Conservation (phyloP, 2,113 vertebrate species). For the Cyanoliseus patagonus region DNA sequence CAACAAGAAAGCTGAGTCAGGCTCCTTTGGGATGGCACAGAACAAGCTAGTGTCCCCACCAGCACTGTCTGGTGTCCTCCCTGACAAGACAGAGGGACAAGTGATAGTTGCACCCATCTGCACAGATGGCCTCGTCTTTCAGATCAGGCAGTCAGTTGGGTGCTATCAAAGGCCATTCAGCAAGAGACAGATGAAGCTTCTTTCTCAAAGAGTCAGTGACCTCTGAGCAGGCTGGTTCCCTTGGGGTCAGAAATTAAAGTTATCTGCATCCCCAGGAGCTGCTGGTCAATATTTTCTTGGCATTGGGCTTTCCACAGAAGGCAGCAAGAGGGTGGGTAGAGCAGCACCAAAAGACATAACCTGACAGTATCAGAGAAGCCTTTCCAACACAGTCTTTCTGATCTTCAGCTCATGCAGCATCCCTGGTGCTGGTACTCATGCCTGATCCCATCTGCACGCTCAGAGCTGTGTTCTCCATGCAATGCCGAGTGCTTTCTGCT, state of each 20-base stretch:
- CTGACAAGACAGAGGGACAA: accelerated
- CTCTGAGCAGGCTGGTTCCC: not conserved
- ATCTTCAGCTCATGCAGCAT: not conserved
- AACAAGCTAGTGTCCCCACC: accelerated
- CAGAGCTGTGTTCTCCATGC: not conserved
- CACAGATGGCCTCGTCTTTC: not conserved
- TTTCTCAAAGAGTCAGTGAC: not conserved
- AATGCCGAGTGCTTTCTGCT: not conserved
- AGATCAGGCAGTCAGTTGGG: not conserved
- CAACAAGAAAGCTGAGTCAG: not conserved
- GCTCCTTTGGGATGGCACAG: not conserved
- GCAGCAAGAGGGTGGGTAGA: accelerated
- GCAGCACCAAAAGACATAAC: not conserved
- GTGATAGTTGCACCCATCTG: not conserved
- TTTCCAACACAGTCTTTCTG: not conserved
- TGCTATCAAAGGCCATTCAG: accelerated
- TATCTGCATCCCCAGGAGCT: not conserved
- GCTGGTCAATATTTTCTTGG: not conserved
- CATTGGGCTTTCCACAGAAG: not conserved
- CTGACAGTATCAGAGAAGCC: not conserved
- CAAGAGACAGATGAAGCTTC: not conserved
- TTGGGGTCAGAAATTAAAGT: not conserved
- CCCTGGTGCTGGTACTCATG: not conserved
- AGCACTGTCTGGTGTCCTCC: accelerated
- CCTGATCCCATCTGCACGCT: not conserved